These are phyloP conservation scores for Xanthorhoe spadicearia DNA, from an alignment of 2,888 invertebrate genomes.

Conservation along the genomic window DNA sequence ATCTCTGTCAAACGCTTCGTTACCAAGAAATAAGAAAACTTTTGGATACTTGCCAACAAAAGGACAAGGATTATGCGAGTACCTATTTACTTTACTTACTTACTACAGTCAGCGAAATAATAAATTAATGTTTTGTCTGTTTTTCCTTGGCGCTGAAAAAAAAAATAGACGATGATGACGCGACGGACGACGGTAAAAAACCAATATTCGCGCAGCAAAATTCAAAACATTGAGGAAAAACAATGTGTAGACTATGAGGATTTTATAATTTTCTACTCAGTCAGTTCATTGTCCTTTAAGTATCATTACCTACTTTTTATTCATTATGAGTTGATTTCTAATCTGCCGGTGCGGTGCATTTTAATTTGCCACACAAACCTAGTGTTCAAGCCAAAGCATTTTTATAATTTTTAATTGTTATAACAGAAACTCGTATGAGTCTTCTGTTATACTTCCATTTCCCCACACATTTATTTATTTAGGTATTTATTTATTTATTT, in stretches of 20 bases:
- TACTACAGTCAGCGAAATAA: neutral
- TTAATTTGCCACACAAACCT: conserved; percentile 15
- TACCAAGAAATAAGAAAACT: conserved; percentile 10
- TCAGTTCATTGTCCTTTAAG: conserved; percentile 38
- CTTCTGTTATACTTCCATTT: too few relatives aligned
- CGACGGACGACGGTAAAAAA: too few relatives aligned
- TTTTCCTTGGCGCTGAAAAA: neutral
- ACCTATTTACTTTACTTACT: too few relatives aligned
- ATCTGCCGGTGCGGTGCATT: conserved; percentile 37
- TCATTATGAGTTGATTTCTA: conserved; percentile 43
- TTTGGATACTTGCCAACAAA: conserved; percentile 17
- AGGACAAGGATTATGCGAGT: neutral
- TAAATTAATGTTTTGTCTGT: neutral
- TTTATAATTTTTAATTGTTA: neutral
- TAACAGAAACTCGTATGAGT: too few relatives aligned
- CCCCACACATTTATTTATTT: too few relatives aligned
- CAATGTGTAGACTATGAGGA: neutral
- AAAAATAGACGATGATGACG: too few relatives aligned
- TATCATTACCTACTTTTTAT: conserved; percentile 6
- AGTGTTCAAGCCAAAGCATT: neutral
- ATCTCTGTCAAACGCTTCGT: conserved; percentile 26
- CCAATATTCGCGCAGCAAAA: neutral
- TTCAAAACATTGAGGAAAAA: neutral
- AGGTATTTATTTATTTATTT: too few relatives aligned
- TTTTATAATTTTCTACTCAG: conserved; percentile 16